Percentiles rank a stretch among this genome's conserved stretches.
These are phyloP conservation scores for Podarcis cretensis DNA, from an alignment of 2,113 vertebrate genomes.

Conservation along the genomic window DNA sequence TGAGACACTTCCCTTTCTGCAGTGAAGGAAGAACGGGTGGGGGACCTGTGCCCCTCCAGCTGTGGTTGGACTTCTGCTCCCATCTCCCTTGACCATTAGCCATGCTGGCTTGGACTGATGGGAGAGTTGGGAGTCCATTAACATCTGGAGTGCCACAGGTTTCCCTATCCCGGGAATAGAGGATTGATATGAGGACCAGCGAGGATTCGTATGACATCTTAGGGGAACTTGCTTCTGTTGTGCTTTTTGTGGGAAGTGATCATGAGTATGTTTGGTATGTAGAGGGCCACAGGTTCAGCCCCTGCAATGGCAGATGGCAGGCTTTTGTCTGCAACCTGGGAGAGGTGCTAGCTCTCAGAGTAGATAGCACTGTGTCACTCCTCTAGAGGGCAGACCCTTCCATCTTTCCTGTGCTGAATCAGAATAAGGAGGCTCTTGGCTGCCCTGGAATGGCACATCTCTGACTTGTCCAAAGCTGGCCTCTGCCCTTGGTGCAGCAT, in stretches of 20 bases:
- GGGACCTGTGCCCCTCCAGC: too few relatives aligned
- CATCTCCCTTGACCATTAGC: too few relatives aligned
- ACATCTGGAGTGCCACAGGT: too few relatives aligned
- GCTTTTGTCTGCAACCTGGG: not conserved
- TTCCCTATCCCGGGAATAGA: too few relatives aligned
- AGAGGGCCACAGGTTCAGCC: not conserved
- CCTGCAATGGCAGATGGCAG: not conserved
- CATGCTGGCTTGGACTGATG: too few relatives aligned
- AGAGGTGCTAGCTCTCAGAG: not conserved
- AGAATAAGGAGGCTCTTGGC: not conserved
- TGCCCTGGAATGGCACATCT: not conserved
- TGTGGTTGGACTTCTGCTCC: too few relatives aligned
- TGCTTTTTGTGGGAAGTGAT: not conserved
- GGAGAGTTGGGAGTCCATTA: too few relatives aligned
- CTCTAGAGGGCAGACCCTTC: not conserved
- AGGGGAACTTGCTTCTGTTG: not conserved
- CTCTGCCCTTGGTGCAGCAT: slow-evolving; percentile 2
- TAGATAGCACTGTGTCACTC: rapidly evolving
- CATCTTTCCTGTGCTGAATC: not conserved
- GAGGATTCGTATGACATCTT: rapidly evolving
- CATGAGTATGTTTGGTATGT: not conserved
- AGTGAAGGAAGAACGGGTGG: too few relatives aligned
- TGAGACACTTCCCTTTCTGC: not conserved
- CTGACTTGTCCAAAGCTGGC: not conserved
- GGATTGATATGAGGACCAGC: not conserved